phyloP scores from a whole-genome alignment of 37 sponge, comb jelly and placozoan species.

The Ianthella basta region DNA sequence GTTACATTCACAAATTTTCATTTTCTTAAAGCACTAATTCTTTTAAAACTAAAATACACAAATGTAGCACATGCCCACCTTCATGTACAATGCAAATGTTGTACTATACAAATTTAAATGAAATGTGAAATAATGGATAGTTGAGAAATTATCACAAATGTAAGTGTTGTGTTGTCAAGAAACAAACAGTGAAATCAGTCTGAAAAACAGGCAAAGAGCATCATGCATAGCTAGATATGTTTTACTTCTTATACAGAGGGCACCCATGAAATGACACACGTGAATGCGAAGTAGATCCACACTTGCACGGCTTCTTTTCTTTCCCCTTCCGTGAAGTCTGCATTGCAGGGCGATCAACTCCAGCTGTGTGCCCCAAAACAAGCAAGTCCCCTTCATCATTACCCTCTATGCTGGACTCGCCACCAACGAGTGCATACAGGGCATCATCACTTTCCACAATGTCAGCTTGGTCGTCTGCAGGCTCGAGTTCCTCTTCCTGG shows the following conservation, averaged over 20 bases:
- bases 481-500: background rate
- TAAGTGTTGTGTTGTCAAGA: background rate
- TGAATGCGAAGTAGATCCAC: background rate
- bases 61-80: no score
- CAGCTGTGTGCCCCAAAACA: background rate
- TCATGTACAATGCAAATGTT: no score
- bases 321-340: background rate
- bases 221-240: background rate
- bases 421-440: background rate
- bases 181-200: background rate
- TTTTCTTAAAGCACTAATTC: no score
- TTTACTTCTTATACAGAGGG: background rate
- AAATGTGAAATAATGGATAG: no score
- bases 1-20: no score
- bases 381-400: background rate
- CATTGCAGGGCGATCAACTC: background rate
- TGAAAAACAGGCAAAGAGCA: no score
- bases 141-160: background rate
- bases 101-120: no score
- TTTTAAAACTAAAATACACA: no score
- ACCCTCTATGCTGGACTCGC: background rate
- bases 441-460: background rate
- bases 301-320: constrained; percentile 4
- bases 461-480: background rate
- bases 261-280: background rate